Percentiles rank a stretch among this genome's conserved stretches.
These are phyloP conservation scores for Dusona sp. DNA, from an alignment of 2,888 invertebrate genomes.

Conservation along the genomic window DNA sequence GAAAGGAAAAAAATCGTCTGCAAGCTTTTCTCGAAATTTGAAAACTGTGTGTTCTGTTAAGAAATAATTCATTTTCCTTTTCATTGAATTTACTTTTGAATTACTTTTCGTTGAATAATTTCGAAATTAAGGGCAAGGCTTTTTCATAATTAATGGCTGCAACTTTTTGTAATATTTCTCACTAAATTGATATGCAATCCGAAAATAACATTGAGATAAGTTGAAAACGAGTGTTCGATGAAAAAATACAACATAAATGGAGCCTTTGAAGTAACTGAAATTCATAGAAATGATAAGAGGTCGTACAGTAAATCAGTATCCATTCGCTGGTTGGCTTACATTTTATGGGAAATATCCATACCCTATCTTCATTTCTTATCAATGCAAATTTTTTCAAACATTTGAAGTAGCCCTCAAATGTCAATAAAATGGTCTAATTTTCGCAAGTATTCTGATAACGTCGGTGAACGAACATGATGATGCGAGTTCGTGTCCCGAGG, in stretches of 20 bases:
- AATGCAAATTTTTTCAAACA: constrained; percentile 9
- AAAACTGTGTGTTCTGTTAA: neutral
- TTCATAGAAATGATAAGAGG: neutral
- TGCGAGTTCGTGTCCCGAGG: constrained; percentile 74
- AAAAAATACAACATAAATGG: neutral
- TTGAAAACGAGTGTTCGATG: neutral
- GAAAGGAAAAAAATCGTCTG: neutral
- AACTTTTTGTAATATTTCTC: neutral
- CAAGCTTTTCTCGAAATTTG: neutral
- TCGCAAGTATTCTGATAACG: constrained; percentile 76
- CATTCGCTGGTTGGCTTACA: neutral
- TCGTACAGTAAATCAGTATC: neutral
- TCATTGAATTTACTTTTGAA: neutral
- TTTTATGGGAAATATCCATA: neutral
- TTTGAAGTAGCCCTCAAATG: constrained; percentile 8
- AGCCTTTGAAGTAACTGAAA: neutral
- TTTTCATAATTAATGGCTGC: neutral
- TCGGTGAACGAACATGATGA: constrained; percentile 63
- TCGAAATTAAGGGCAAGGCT: neutral
- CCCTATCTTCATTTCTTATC: constrained; percentile 1
- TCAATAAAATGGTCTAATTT: constrained; percentile 13
- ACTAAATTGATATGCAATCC: neutral
- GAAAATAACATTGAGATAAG: neutral
- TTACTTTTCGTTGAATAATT: neutral
- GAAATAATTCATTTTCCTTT: neutral